These are phyloP conservation scores for Hiodon alosoides DNA, from an alignment of 2,113 vertebrate species.

Conservation along the genomic window DNA sequence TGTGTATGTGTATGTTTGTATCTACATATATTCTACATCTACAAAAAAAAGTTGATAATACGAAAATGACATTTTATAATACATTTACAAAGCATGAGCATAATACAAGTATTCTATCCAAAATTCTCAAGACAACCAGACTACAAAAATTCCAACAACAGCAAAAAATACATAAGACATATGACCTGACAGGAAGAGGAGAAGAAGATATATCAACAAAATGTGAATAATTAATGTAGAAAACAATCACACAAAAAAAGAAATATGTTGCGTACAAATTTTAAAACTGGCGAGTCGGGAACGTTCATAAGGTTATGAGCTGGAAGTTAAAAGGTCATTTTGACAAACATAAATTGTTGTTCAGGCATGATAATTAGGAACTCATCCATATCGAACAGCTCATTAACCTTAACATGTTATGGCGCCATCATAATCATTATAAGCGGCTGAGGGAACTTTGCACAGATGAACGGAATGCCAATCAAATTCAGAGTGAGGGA, in stretches of 20 bases:
- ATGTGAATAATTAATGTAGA: background rate
- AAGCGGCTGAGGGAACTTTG: background rate
- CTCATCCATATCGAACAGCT: conserved; percentile 15
- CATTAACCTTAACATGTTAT: conserved; percentile 19
- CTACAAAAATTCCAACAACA: background rate
- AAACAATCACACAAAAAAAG: background rate
- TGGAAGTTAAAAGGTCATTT: conserved; percentile 23
- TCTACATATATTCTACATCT: background rate
- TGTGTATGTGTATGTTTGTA: too few species aligned
- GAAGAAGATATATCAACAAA: conserved; percentile 13
- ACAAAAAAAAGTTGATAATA: background rate
- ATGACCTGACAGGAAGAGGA: background rate
- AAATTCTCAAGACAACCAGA: background rate
- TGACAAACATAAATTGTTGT: background rate
- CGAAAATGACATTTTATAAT: background rate
- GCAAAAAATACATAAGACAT: background rate
- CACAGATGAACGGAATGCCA: background rate
- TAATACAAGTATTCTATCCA: background rate
- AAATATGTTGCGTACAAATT: background rate
- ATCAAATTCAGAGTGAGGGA: background rate
- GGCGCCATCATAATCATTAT: conserved; percentile 12
- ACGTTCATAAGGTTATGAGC: background rate
- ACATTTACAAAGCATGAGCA: background rate
- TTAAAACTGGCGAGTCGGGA: background rate
- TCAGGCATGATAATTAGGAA: background rate